Conservation (phyloP, 2,113 vertebrate species). For the Anseranas semipalmata region DNA sequence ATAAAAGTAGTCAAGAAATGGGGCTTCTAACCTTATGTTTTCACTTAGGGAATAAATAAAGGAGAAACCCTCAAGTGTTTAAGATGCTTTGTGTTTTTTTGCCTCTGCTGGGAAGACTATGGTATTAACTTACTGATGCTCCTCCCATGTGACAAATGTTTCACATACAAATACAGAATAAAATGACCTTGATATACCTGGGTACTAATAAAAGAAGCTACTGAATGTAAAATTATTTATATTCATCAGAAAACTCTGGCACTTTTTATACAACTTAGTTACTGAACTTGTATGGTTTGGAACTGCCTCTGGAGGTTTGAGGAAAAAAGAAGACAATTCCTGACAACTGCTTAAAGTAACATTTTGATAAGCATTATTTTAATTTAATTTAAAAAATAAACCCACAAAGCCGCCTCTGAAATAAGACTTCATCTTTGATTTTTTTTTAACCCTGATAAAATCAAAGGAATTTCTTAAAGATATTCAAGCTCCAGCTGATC, state of each 20-base stretch:
- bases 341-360: background rate
- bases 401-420: background rate
- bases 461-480: background rate
- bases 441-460: background rate
- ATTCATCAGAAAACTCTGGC: background rate
- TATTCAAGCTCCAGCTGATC: background rate
- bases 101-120: background rate
- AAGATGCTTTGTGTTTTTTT: background rate
- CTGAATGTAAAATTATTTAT: constrained; percentile 14
- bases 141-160: background rate
- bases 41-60: background rate
- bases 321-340: background rate
- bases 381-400: background rate
- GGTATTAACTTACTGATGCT: background rate
- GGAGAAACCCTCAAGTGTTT: background rate
- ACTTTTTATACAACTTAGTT: background rate
- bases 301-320: background rate
- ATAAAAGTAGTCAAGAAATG: background rate
- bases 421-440: background rate
- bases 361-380: background rate
- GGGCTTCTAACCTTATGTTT: background rate
- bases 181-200: background rate
- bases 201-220: background rate
- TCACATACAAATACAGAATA: background rate
- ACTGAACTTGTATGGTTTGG: background rate